Evolutionary conservation across 2,888 invertebrate species (phyloP), one percentile per base, ranked within the genome.

Genomic region (Autographa gamma): DNA sequence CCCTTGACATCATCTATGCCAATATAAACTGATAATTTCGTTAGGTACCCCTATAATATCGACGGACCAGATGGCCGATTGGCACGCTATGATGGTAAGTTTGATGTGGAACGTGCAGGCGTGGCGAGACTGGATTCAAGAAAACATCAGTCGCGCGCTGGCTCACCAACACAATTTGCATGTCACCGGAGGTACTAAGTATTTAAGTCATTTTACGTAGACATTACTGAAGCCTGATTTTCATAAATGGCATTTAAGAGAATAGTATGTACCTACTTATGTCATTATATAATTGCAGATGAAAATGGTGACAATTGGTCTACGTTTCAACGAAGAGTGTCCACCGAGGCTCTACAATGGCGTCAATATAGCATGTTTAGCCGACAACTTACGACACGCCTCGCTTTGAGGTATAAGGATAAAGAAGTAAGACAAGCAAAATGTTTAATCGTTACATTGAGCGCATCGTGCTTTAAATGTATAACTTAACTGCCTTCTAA

Each of bases 101-200:
- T 82, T 95, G 31, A 89, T 92, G 89, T 95, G 95, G 95, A 95
- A 95, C 74, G 86, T 93, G 63, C 92, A 93, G 69, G 92, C 93
- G 1, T 95, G 95, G 95, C 90, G 93, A 5, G 89, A 89, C 65
- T 95, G 95, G 95, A 92, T 95, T 18, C 92, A 94, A 66, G 93
- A 93, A 56, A 91, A 89, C 69, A 87, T 95, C 13, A 89, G 93
- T 77, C 86, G 85, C 13, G 91, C 92, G 1, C 73, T 92, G 4
- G 63, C 80, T 1, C 87, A 87, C 71, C 81, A 83, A 60, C 76
- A 72, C 38, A 77, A 85, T 3, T 41, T 84, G 16, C 66, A 72
- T 32, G 11, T 65, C 1, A 60, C 80, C 2, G 66, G 81, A 79
- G 86, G 91, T 90, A 83, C 56, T 25, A 64, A 60, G 19, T 18